Evolutionary conservation across 2,113 vertebrate genomes (phyloP), one percentile per base, ranked within the genome.

Genomic region (Bubo blakistoni): DNA sequence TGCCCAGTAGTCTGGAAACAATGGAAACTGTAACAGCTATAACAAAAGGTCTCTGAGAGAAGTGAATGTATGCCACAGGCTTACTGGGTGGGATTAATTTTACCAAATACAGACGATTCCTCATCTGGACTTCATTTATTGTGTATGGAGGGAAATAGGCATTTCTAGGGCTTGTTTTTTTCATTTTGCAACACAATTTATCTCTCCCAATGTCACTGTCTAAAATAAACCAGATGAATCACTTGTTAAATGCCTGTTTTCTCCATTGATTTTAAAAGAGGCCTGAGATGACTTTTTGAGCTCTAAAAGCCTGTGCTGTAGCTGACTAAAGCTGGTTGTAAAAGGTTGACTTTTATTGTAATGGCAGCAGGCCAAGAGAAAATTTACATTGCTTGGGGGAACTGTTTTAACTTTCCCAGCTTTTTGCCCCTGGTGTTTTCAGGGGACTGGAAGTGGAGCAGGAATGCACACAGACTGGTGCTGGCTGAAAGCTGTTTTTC

Each of bases 181-280:
- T 71, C 7, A 81, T 81, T 92, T 83, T 91, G 55, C 65, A 84
- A 38, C 34, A 57, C 46, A n/a, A 11, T 88, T 94, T 91, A 58
- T 86, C 71, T 92, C 59, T 92, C 71, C 46, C 11, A 13, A 19
- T 92, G 59, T 54, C 80, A 78, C 67, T 83, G 44, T 34, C 62
- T 92, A 62, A 93, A 94, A 88, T 62, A 92, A 95, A 93, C 26
- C 40, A 86, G 34, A 86, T 69, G 66, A 90, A 77, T 90, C 22
- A 73, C 16, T 95, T 14, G 2, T 69, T 92, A 70, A 87, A 85
- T 58, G 73, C 15, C 30, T 83, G 13, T 73, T 93, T 90, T 93
- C 82, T 83, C 51, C 26, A 83, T 22, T 12, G 36, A 27, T 92
- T 93, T 92, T 52, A 70, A 77, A 65, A 21, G 19, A 51, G 81